phyloP scores from a whole-genome alignment of 2,888 invertebrate species.

The Phyllotreta striolata region DNA sequence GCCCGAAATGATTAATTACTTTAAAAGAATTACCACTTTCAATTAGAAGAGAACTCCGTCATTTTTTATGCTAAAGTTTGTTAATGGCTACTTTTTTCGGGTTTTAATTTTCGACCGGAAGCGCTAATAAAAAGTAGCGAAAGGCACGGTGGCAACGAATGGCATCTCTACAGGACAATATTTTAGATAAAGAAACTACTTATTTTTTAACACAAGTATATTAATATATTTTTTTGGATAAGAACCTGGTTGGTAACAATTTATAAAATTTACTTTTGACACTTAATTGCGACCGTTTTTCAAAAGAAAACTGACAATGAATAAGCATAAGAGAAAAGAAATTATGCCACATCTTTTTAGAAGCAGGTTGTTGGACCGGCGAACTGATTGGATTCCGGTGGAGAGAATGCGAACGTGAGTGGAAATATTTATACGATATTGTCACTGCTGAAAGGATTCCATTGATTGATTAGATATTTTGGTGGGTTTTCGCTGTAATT shows the following conservation, averaged over 20 bases:
- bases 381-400: constrained; percentile 24
- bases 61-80: constrained; percentile 32
- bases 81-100: constrained; percentile 36
- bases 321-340: constrained; percentile 5
- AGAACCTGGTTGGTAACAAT: too few relatives aligned
- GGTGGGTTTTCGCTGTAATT: constrained; percentile 20
- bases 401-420: constrained; percentile 24
- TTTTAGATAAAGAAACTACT: not conserved
- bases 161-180: not conserved
- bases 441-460: constrained; percentile 21
- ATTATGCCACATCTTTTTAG: constrained; percentile 19
- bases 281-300: too few relatives aligned
- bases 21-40: constrained; percentile 38
- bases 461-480: constrained; percentile 27
- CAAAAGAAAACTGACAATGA: too few relatives aligned
- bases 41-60: constrained; percentile 37
- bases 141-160: not conserved
- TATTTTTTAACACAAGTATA: constrained; percentile 1
- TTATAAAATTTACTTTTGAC: too few relatives aligned
- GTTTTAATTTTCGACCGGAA: constrained; percentile 29
- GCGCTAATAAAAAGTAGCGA: constrained; percentile 19
- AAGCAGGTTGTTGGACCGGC: constrained; percentile 20
- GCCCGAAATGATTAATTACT: constrained; percentile 37
- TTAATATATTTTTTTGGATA: not conserved
- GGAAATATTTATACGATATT: constrained; percentile 30